Evolutionary conservation across 2,797 vertebrate genomes (phyloP).

Genomic region (Ctenosaura bakeri): DNA sequence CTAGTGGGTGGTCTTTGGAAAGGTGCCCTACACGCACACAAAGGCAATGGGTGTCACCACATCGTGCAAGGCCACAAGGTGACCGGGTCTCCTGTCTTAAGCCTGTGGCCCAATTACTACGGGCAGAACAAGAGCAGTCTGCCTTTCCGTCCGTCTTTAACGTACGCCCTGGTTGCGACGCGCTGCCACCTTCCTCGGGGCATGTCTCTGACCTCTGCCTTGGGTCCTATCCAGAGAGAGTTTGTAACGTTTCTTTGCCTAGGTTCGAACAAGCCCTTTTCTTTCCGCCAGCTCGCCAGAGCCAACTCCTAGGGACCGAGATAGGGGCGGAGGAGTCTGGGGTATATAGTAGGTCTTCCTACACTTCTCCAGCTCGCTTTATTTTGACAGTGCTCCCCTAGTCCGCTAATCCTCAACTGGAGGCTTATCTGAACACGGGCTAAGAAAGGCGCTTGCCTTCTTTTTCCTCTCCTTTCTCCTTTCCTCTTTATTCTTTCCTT

Average conservation of each 20-base stretch:
- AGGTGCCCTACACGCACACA: too few species aligned
- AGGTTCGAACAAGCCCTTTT: neutral
- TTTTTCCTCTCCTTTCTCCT: too few species aligned
- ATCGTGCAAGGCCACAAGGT: neutral
- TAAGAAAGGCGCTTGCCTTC: too few species aligned
- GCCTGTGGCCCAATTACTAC: neutral
- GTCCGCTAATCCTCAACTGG: neutral
- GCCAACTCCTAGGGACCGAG: too few species aligned
- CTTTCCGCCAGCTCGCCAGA: neutral
- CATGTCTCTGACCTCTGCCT: neutral
- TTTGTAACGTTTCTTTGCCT: neutral
- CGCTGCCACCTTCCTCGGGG: neutral
- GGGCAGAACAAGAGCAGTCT: neutral
- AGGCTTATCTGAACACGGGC: too few species aligned
- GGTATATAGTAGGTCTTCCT: neutral
- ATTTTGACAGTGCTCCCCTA: neutral
- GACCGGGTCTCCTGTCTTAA: too few species aligned
- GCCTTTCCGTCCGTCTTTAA: neutral
- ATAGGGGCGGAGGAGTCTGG: too few species aligned
- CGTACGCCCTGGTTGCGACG: neutral
- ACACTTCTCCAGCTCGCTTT: neutral
- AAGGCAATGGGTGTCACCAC: neutral
- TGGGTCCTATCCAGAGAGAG: neutral
- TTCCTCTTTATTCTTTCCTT: too few species aligned
- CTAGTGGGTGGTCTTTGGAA: neutral